These are phyloP conservation scores for Halictus rubicundus DNA, from an alignment of 1,140 invertebrate genomes.

Conservation along the genomic window DNA sequence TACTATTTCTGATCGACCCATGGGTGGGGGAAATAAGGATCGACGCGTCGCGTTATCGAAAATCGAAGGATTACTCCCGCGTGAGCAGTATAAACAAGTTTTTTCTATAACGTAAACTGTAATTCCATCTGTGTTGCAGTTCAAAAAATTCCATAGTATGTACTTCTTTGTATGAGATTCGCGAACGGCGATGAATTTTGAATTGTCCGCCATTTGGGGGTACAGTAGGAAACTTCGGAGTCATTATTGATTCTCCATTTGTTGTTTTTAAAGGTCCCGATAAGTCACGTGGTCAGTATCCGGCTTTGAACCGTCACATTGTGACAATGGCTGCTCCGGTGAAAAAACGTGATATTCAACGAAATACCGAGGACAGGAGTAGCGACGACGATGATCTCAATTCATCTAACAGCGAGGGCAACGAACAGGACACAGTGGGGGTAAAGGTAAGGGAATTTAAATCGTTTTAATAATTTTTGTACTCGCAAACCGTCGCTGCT, in stretches of 20 bases:
- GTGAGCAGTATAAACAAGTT: no score
- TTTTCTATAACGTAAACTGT: no score
- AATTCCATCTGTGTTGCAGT: no score
- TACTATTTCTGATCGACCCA: no score
- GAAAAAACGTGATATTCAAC: constrained; percentile 71
- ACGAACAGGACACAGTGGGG: constrained; percentile 39
- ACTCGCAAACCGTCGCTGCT: neutral
- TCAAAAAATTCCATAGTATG: no score
- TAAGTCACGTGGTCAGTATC: constrained; percentile 5
- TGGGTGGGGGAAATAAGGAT: no score
- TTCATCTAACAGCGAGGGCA: constrained; percentile 56
- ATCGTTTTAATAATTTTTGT: neutral
- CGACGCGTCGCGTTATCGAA: no score
- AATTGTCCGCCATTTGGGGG: no score
- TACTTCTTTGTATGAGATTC: no score
- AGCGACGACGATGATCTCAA: constrained; percentile 57
- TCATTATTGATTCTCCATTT: neutral
- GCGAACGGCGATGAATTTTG: no score
- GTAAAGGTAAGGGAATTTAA: constrained; percentile 51
- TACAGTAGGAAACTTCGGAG: neutral
- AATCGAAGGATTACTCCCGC: no score
- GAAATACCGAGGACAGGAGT: constrained; percentile 40
- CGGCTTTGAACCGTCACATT: neutral
- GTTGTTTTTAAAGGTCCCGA: neutral
- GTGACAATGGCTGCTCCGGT: constrained; percentile 69